phyloP scores from a whole-genome alignment of 1,140 invertebrate genomes.

The Drosophila saltans region DNA sequence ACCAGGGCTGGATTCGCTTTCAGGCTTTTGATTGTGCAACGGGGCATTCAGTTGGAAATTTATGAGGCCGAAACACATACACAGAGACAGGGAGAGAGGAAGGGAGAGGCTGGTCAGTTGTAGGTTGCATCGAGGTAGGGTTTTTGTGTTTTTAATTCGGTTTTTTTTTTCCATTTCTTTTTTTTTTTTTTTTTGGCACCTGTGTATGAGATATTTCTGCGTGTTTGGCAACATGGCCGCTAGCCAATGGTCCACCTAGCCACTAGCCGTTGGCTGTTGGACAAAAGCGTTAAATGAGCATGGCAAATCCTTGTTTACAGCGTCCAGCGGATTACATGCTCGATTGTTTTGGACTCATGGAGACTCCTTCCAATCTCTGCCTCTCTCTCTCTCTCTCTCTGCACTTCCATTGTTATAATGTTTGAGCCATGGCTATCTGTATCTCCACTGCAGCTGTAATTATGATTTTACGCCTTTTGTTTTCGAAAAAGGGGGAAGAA shows the following conservation, averaged over 20 bases:
- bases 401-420: conserved; percentile 27
- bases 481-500: conserved; percentile 2
- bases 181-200: conserved; percentile 53
- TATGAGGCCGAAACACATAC: conserved; percentile 59
- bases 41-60: conserved; percentile 75
- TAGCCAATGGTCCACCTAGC: background rate
- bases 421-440: conserved; percentile 29
- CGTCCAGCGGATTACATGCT: conserved; percentile 74
- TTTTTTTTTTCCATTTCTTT: background rate
- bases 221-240: conserved; percentile 64
- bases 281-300: conserved; percentile 78
- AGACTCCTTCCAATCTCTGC: too few relatives aligned
- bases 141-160: background rate
- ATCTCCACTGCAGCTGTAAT: conserved; percentile 47
- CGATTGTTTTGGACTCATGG: conserved; percentile 60
- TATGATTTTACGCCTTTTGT: conserved; percentile 67
- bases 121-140: background rate
- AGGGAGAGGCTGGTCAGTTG: background rate
- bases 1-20: conserved; percentile 11
- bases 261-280: conserved; percentile 24
- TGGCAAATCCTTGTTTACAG: conserved; percentile 78
- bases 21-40: conserved; percentile 59
- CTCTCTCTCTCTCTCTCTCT: conserved; percentile 28
- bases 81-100: conserved; percentile 12
- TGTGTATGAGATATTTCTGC: conserved; percentile 52